A percentile compares a stretch with the other conserved stretches of the same genome.
These are phyloP conservation scores for Heliconius erato DNA, from an alignment of 2,888 invertebrate species.

Conservation along the genomic window DNA sequence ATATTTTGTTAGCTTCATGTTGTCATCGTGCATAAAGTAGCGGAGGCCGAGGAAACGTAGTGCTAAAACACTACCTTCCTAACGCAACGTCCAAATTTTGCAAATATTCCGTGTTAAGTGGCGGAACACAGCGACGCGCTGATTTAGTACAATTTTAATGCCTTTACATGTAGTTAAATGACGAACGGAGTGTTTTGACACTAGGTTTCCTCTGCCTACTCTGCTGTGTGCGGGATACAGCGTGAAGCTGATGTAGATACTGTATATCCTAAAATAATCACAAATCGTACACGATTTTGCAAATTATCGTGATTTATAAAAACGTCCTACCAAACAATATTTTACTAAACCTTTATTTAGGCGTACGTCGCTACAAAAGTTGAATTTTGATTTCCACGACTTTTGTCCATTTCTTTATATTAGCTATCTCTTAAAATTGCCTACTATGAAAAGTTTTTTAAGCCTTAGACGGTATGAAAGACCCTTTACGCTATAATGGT, in stretches of 20 bases:
- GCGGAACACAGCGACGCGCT: too few relatives aligned
- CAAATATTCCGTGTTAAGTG: too few relatives aligned
- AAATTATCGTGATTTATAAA: conserved; percentile 46
- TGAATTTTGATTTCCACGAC: conserved; percentile 29
- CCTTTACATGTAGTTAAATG: too few relatives aligned
- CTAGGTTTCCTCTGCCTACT: too few relatives aligned
- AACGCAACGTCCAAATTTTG: too few relatives aligned
- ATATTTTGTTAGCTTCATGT: too few relatives aligned
- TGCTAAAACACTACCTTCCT: too few relatives aligned
- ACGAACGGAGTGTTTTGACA: too few relatives aligned
- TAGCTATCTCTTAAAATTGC: conserved; percentile 11
- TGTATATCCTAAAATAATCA: background rate
- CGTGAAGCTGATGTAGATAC: background rate
- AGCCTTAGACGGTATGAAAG: background rate
- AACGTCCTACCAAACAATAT: conserved; percentile 19
- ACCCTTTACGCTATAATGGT: background rate
- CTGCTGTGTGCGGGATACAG: too few relatives aligned
- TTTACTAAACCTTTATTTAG: conserved; percentile 35
- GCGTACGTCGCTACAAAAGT: conserved; percentile 33
- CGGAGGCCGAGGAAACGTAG: too few relatives aligned
- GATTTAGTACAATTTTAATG: too few relatives aligned
- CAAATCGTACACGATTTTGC: background rate
- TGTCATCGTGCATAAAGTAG: too few relatives aligned
- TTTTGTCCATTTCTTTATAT: conserved; percentile 30
- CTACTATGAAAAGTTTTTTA: background rate